Evolutionary conservation across 2,888 invertebrate genomes (phyloP), one percentile per base, ranked within the genome.

Genomic region (Serrognathus titanus): DNA sequence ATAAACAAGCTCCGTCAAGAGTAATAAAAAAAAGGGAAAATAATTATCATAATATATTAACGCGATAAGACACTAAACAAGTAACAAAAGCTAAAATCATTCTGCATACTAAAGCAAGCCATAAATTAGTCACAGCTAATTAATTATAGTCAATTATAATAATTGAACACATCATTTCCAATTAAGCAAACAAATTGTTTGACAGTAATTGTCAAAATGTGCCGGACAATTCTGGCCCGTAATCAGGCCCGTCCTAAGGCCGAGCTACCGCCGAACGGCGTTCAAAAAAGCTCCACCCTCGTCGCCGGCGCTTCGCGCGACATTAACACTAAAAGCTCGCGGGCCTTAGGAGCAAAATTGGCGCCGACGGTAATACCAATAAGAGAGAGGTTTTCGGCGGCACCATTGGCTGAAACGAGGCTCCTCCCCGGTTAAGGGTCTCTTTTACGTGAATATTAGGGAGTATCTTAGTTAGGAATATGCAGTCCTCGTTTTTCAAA

Each of bases 401-500:
- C 79, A 80, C 79, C 82, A 84, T 84, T 84, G 84, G 85, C 82
- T 80, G 81, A 80, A 80, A 79, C 78, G 77, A 77, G 79, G 79
- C 78, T 75, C 78, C 79, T 74, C 75, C 76, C 63, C 55, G 53
- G 63, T 66, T 70, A 70, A 74, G 71, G 71, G 73, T 68, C 67
- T 69, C 73, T 73, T 75, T 75, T 70, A 57, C 54, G 20, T 51
- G 72, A 74, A 75, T 75, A 77, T 76, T 76, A 77, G 77, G 77
- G 77, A 75, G 76, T 77, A 76, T 76, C 76, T 77, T 71, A 67
- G 69, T 67, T 66, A 66, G 70, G 67, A 65, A 67, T 67, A 66
- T 66, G 67, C 70, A 69, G 70, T 69, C 65, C 70, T 67, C 69
- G 69, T 74, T 75, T 73, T 74, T 71, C 71, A 74, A 74, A 74